These are phyloP conservation scores for Gymnothorax javanicus DNA, from an alignment of 2,797 vertebrate genomes.

Conservation along the genomic window DNA sequence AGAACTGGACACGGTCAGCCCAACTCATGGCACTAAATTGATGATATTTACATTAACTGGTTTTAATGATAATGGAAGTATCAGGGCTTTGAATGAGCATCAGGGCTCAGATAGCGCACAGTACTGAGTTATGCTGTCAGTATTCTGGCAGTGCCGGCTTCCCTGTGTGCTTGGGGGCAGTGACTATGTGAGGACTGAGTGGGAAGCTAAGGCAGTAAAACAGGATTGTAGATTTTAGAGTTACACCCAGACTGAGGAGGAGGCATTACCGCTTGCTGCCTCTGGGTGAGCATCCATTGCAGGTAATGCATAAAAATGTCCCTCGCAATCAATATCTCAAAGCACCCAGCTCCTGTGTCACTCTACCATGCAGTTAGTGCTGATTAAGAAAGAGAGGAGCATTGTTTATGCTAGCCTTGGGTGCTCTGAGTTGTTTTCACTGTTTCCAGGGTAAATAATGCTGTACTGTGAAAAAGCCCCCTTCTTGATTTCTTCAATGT, in stretches of 20 bases:
- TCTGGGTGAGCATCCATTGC: not conserved
- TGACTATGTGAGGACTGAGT: not conserved
- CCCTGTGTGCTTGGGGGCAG: not conserved
- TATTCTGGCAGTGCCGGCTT: not conserved
- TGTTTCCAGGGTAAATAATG: not conserved
- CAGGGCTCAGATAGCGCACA: not conserved
- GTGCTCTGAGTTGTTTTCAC: not conserved
- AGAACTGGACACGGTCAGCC: not conserved
- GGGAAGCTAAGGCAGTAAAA: slow-evolving; percentile 20
- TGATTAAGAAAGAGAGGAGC: not conserved
- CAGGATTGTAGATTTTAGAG: slow-evolving; percentile 21
- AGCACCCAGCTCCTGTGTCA: not conserved
- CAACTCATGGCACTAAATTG: not conserved
- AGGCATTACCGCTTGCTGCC: not conserved
- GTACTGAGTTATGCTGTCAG: not conserved
- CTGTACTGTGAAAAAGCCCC: not conserved
- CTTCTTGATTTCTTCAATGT: no score
- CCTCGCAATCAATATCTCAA: not conserved
- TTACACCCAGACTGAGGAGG: not conserved
- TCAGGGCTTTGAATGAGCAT: not conserved
- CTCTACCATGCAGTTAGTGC: not conserved
- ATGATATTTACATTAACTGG: not conserved
- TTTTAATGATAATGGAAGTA: not conserved
- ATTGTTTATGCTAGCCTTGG: not conserved
- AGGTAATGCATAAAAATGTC: not conserved